Evolutionary conservation across 2,888 invertebrate genomes (phyloP).

Genomic region (Athripsodes cinereus): DNA sequence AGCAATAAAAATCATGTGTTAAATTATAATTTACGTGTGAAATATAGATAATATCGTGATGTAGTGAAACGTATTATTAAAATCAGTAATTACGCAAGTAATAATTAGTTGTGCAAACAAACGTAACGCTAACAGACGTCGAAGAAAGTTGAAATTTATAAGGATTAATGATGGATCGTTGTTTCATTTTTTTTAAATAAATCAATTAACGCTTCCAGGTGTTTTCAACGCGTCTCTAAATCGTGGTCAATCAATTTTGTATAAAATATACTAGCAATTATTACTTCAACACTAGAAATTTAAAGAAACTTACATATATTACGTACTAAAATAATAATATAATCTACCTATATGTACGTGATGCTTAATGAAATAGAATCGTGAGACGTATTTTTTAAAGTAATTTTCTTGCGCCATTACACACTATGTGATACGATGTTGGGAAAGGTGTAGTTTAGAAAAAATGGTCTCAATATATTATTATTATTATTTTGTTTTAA

Average conservation of each 20-base stretch:
- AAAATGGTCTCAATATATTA: constrained; percentile 3
- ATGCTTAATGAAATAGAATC: constrained; percentile 21
- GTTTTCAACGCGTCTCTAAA: constrained; percentile 16
- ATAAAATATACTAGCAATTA: constrained; percentile 17
- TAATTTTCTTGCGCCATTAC: neutral
- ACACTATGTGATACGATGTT: neutral
- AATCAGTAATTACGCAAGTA: neutral
- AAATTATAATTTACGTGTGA: neutral
- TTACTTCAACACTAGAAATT: constrained; percentile 14
- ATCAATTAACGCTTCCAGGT: constrained; percentile 25
- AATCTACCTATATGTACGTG: constrained; percentile 8
- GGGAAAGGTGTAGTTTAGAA: neutral
- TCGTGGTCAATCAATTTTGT: constrained; percentile 24
- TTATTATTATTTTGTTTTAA: constrained; percentile 12
- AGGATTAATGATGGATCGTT: neutral
- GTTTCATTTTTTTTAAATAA: constrained; percentile 7
- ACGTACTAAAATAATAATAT: neutral
- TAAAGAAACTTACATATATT: neutral
- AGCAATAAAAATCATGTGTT: neutral
- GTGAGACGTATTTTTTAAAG: constrained; percentile 17
- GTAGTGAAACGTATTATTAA: neutral
- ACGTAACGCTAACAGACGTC: neutral
- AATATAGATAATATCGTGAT: neutral
- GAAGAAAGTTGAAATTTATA: neutral
- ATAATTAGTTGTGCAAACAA: neutral